phyloP scores from a whole-genome alignment of 2,797 vertebrate genomes.

The Pteronotus mesoamericanus region DNA sequence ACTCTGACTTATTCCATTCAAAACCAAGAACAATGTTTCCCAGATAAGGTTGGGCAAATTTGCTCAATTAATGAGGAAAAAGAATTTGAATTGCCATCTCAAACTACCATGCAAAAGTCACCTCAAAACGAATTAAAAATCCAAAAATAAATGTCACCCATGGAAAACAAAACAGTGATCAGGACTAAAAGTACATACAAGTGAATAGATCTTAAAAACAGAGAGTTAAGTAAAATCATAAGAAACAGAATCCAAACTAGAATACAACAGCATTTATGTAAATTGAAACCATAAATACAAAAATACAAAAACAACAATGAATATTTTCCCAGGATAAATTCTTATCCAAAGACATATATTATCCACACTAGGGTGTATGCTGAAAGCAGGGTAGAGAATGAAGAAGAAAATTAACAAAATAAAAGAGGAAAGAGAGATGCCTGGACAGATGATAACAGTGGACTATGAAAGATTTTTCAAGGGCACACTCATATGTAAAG shows the following conservation, averaged over 20 bases:
- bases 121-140: slow-evolving; percentile 20
- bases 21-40: not conserved
- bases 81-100: not conserved
- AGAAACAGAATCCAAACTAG: not conserved
- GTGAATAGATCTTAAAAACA: not conserved
- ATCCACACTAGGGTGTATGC: not conserved
- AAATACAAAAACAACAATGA: not conserved
- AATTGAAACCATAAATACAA: slow-evolving; percentile 8
- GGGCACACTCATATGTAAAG: not conserved
- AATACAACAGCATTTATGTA: not conserved
- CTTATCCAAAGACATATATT: not conserved
- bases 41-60: not conserved
- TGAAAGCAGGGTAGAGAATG: not conserved
- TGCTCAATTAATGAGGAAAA: not conserved
- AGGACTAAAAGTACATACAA: not conserved
- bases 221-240: not conserved
- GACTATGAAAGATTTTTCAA: not conserved
- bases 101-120: not conserved
- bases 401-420: not conserved
- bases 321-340: not conserved
- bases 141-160: not conserved
- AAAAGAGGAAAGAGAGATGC: not conserved
- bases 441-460: not conserved
- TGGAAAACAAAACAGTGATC: slow-evolving; percentile 4
- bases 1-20: not conserved